Evolutionary conservation across 2,113 vertebrate species (phyloP).

Genomic region (Ptilorrhoa leucosticta): DNA sequence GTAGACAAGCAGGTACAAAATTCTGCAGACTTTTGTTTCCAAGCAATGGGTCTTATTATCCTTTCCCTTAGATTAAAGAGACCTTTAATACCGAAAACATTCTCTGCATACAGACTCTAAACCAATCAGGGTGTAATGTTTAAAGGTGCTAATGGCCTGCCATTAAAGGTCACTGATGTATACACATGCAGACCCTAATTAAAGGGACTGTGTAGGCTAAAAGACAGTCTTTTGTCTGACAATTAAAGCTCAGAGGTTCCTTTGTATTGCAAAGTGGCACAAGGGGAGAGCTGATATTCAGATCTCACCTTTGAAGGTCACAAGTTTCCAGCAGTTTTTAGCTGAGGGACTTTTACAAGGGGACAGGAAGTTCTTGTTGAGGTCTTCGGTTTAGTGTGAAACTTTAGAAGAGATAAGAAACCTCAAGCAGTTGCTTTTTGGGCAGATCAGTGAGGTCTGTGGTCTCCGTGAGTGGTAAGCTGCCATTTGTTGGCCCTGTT

Average conservation of each 20-base stretch:
- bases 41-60: background rate
- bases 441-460: background rate
- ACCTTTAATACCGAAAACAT: conserved; percentile 5
- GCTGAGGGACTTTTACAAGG: conserved; percentile 6
- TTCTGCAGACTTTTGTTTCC: background rate
- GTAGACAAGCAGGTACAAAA: background rate
- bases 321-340: conserved; percentile 32
- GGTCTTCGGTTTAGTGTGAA: conserved; percentile 43
- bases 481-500: conserved; percentile 21
- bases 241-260: conserved; percentile 45
- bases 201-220: conserved; percentile 24
- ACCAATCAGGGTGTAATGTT: conserved; percentile 4
- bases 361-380: conserved; percentile 31
- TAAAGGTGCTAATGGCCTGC: conserved; percentile 54
- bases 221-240: conserved; percentile 43
- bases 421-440: background rate
- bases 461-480: background rate
- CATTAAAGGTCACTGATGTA: conserved; percentile 55
- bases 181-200: conserved; percentile 39
- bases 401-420: conserved; percentile 47
- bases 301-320: conserved; percentile 42
- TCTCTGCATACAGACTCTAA: conserved; percentile 1
- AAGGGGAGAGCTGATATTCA: conserved; percentile 23
- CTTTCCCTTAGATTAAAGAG: conserved; percentile 43
- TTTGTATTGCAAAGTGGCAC: conserved; percentile 53